A percentile compares a stretch with the other conserved stretches of the same genome.
These are phyloP conservation scores for Grammomys dolichurus DNA, from an alignment of 2,113 vertebrate genomes.

Conservation along the genomic window DNA sequence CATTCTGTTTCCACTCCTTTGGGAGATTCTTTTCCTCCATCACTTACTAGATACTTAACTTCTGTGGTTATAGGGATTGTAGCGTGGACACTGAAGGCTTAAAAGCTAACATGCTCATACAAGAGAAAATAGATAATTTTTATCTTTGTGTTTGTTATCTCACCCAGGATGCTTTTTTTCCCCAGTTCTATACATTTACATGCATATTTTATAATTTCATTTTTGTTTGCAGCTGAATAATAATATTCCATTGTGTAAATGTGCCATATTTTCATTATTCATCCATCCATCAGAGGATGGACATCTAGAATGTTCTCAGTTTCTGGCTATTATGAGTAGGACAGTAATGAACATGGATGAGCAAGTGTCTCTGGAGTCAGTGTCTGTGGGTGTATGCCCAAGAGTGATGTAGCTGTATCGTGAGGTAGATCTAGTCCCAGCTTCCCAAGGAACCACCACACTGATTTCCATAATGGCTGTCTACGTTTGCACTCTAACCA, in stretches of 20 bases:
- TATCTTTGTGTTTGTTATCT: background rate
- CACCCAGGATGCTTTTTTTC: background rate
- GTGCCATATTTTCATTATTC: too few relatives aligned
- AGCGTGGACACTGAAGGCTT: background rate
- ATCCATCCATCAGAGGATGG: too few relatives aligned
- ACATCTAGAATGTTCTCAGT: too few relatives aligned
- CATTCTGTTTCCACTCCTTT: too few relatives aligned
- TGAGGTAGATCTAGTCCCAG: background rate
- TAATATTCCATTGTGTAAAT: background rate
- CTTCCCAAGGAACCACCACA: background rate
- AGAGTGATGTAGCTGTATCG: background rate
- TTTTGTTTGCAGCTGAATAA: background rate
- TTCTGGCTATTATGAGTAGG: too few relatives aligned
- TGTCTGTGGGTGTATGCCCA: background rate
- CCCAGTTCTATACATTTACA: background rate
- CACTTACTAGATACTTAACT: background rate
- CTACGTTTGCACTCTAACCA: background rate
- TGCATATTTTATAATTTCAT: background rate
- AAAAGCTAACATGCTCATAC: background rate
- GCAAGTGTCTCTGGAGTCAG: too few relatives aligned
- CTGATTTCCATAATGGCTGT: background rate
- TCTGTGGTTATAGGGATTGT: background rate
- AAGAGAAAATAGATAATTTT: background rate
- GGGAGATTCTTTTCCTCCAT: too few relatives aligned
- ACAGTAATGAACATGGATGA: too few relatives aligned